Conservation (phyloP, 2,113 vertebrate species). For the Drymodes brunneopygia region DNA sequence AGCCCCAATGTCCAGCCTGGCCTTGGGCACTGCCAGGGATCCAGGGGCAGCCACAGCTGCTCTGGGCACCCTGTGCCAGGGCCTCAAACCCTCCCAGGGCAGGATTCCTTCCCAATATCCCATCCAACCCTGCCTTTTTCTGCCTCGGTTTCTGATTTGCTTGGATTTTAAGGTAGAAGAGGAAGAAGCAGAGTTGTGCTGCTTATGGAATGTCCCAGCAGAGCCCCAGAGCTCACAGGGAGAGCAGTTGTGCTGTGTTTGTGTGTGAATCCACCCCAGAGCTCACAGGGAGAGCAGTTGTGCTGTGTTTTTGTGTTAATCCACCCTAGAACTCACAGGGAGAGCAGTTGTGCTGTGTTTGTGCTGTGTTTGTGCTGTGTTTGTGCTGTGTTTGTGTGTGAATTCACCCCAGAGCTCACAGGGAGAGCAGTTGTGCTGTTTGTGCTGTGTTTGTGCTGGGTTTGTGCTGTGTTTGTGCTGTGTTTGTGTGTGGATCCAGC, state of each 20-base stretch:
- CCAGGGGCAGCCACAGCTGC: background rate
- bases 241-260: background rate
- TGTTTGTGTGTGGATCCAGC: too few relatives aligned
- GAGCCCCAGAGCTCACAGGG: too few relatives aligned
- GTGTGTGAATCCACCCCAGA: background rate
- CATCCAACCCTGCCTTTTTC: background rate
- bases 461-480: too few relatives aligned
- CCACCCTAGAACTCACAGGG: too few relatives aligned
- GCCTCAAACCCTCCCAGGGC: accelerated
- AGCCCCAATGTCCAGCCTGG: background rate
- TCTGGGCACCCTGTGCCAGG: background rate
- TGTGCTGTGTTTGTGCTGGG: too few relatives aligned
- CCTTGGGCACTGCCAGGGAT: background rate
- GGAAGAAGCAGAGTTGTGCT: background rate
- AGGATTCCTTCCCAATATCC: background rate
- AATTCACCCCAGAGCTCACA: too few relatives aligned
- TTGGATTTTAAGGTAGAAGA: background rate
- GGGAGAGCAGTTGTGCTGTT: too few relatives aligned
- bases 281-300: too few relatives aligned
- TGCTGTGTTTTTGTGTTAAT: background rate
- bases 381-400: too few relatives aligned
- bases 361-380: too few relatives aligned
- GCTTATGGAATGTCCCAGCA: background rate
- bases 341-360: too few relatives aligned
- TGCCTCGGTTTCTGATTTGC: background rate